Base-by-base conservation (phyloP, 2,888 invertebrate species). In the Cryptophagus acutangulus region DNA sequence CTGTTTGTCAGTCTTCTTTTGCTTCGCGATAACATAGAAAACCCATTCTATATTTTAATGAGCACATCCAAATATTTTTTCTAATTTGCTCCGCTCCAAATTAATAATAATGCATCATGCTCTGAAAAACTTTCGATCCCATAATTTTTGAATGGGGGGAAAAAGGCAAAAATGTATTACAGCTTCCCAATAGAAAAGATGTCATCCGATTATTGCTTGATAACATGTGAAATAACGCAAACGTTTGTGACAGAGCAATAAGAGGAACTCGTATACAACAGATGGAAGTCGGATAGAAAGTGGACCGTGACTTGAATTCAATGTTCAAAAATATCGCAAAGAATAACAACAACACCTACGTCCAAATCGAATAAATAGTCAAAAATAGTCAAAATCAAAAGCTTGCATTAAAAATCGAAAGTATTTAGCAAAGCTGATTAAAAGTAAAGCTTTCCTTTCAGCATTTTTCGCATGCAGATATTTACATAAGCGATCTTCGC, bases 191-290 rank as follows among this genome's bases (percentile, higher is more conserved):
- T 47, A 40, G 48, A 38, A 47, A 44, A 41, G 50, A 49, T 49
- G 50, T 49, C 54, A 52, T 50, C 48, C 49, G 50, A 55, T 55
- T 52, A 51, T 52, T 45, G 46, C 45, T 47, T 48, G 55, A 55
- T 54, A 54, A 55, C 49, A 49, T 47, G 49, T 50, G 50, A 50
- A 55, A 55, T 52, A 52, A 54, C 49, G 46, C 46, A 43, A 52
- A 44, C 45, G 51, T 43, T 52, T 51, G 45, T 49, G 51, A 54
- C 51, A 49, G 46, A 44, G 48, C 51, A 48, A 52, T 49, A 48
- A 52, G 51, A 54, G 43, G 38, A 43, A 35, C 12, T 30, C 25
- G 5, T 20, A 33, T 34, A 48, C 49, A 52, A 48, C 52, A 52
- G 52, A 55, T 52, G 49, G 42, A 41, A 44, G 41, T 48, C 44